These are phyloP conservation scores for Pseudococcus viburni DNA, from an alignment of 2,888 invertebrate species.

Conservation along the genomic window DNA sequence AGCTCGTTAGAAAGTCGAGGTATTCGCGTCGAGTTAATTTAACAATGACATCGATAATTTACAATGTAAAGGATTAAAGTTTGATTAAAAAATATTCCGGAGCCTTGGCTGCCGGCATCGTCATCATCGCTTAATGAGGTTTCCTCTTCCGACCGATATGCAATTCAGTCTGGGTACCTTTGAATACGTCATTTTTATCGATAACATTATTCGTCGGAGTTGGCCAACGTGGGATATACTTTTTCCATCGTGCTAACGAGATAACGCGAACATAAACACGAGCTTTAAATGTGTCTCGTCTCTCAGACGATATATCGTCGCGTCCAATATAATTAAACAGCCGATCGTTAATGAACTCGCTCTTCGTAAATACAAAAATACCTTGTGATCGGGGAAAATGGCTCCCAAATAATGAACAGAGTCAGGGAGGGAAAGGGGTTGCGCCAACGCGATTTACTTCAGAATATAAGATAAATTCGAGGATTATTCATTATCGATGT, in stretches of 20 bases:
- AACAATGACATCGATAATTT: slow-evolving; percentile 57
- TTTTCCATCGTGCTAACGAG: neutral
- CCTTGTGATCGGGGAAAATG: too few relatives aligned
- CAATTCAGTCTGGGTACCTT: neutral
- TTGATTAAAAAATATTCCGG: slow-evolving; percentile 48
- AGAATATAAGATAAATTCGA: too few relatives aligned
- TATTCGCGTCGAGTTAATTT: slow-evolving; percentile 58
- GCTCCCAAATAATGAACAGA: too few relatives aligned
- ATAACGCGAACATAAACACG: neutral
- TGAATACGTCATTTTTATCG: slow-evolving; percentile 8
- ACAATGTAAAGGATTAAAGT: slow-evolving; percentile 45
- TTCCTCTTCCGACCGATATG: neutral
- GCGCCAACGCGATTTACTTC: too few relatives aligned
- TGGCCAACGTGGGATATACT: neutral
- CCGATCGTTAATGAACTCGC: neutral
- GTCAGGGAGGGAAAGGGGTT: too few relatives aligned
- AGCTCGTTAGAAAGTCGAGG: slow-evolving; percentile 51
- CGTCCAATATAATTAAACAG: slow-evolving; percentile 9
- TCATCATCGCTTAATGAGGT: slow-evolving; percentile 33
- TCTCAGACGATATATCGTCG: neutral
- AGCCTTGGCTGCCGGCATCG: neutral
- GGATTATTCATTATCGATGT: too few relatives aligned
- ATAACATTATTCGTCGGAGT: slow-evolving; percentile 9
- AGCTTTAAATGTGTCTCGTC: neutral
- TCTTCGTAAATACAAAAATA: neutral